Evolutionary conservation across 2,888 invertebrate genomes (phyloP), one percentile per base, ranked within the genome.

Genomic region (Eristalinus aeneus): DNA sequence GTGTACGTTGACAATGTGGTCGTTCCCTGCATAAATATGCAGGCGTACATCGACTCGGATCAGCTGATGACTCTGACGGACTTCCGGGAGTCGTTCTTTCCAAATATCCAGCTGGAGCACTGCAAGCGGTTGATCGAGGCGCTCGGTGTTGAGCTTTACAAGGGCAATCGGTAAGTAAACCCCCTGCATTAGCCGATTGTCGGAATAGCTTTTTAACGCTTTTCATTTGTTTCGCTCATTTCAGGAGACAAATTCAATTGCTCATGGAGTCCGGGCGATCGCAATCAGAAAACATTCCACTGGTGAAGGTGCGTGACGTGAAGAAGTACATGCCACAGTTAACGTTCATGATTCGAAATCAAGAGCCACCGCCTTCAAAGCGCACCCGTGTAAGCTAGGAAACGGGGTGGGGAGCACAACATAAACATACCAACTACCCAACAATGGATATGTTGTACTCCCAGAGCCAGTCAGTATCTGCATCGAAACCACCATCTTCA

Each of bases 1-100:
- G 96, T 96, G 56, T 94, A 96, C 86, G 96, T 97, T 74, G 96
- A 96, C 90, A 96, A 95, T 90, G 95, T 95, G 90, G 94, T 96
- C 94, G 95, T 97, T 89, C 96, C 96, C 72, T 97, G 97, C 93
- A 97, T 97, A 91, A 97, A 97, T 93, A 95, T 96, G 93, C 97
- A 97, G 93, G 96, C 97, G 16, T 97, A 96, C 93, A 95, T 95
- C 88, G 96, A 96, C 92, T 94, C 95, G 23, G 97, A 97, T 92
- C 94, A 96, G 90, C 93, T 97, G 90, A 96, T 97, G 94, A 96
- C 97, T 12, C 93, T 97, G 88, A 95, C 96, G 6, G 97, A 97
- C 92, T 95, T 97, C 88, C 95, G 96, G 76, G 94, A 95, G 90
- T 94, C 95, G 92, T 96, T 96, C 94, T 97, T 97, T 93, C 97